Conservation (phyloP, 2,888 invertebrate species). For the Mactromeris polynyma region DNA sequence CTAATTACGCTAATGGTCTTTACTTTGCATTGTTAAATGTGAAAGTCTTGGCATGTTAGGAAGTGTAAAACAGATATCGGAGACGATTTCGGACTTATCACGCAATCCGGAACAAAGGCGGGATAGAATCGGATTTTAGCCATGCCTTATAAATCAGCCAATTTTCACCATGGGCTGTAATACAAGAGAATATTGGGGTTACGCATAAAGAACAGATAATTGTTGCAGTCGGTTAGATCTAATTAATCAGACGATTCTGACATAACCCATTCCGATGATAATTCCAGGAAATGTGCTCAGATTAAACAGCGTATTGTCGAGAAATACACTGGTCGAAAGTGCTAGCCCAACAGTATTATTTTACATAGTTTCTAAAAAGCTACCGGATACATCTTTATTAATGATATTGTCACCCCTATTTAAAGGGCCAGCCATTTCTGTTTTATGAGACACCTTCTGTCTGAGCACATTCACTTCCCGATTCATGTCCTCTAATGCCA, state of each 20-base stretch:
- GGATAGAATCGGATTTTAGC: background rate
- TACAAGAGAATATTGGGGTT: background rate
- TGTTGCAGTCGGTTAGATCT: background rate
- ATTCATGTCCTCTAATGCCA: no score
- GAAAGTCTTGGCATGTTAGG: background rate
- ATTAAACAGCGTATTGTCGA: background rate
- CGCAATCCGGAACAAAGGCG: conserved; percentile 9
- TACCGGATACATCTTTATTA: no score
- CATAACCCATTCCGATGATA: background rate
- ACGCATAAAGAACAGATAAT: background rate
- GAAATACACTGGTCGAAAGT: background rate
- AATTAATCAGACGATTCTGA: background rate
- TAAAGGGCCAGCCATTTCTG: no score
- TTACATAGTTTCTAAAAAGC: no score
- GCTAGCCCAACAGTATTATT: no score
- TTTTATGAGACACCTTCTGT: no score
- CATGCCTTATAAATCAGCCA: background rate
- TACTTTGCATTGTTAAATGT: background rate
- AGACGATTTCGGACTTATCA: background rate
- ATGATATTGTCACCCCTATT: no score
- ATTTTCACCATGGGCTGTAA: background rate
- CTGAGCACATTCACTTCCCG: no score
- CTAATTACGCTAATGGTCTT: conserved; percentile 6
- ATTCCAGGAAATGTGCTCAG: background rate
- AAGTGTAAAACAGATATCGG: background rate